A percentile compares a stretch with the other conserved stretches of the same genome.
Evolutionary conservation across 37 sponge, comb jelly and placozoan genomes (phyloP).

Genomic region (Agelas oroides): DNA sequence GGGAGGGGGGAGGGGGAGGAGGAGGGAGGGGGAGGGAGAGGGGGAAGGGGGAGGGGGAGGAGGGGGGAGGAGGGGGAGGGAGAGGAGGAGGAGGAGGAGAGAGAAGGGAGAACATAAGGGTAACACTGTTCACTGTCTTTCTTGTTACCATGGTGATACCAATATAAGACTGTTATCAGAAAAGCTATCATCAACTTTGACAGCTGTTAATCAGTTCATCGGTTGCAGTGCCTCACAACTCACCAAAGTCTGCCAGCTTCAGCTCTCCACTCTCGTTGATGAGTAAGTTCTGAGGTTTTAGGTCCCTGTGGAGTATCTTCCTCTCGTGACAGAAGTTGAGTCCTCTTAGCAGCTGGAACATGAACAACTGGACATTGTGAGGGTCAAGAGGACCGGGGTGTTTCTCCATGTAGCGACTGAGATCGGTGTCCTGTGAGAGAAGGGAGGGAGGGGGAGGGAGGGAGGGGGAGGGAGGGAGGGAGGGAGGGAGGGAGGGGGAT

Average conservation of each 20-base stretch:
- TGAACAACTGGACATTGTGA: conserved; percentile 86
- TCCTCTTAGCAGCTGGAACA: conserved; percentile 92
- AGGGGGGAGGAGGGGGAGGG: too few species aligned
- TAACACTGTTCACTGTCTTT: too few species aligned
- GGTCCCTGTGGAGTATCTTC: conserved; percentile 96
- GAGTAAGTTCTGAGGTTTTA: conserved; percentile 96
- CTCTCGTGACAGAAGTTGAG: conserved; percentile 87
- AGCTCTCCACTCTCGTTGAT: conserved; percentile 88
- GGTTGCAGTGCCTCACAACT: too few species aligned
- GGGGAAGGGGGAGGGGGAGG: too few species aligned
- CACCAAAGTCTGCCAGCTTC: conserved; percentile 96
- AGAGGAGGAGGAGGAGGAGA: too few species aligned
- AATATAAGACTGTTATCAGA: too few species aligned
- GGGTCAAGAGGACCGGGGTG: conserved; percentile 83
- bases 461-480: background rate
- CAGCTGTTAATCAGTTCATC: too few species aligned
- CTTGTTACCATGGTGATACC: too few species aligned
- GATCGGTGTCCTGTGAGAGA: conserved; percentile 81
- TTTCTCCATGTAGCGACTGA: conserved; percentile 95
- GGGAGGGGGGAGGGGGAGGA: too few species aligned
- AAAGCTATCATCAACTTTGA: too few species aligned
- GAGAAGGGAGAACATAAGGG: too few species aligned
- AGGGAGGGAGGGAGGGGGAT: conserved; percentile 1
- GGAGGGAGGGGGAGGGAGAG: too few species aligned
- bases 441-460: background rate